Base-by-base conservation (phyloP, 2,113 vertebrate species). In the Pteropus alecto region DNA sequence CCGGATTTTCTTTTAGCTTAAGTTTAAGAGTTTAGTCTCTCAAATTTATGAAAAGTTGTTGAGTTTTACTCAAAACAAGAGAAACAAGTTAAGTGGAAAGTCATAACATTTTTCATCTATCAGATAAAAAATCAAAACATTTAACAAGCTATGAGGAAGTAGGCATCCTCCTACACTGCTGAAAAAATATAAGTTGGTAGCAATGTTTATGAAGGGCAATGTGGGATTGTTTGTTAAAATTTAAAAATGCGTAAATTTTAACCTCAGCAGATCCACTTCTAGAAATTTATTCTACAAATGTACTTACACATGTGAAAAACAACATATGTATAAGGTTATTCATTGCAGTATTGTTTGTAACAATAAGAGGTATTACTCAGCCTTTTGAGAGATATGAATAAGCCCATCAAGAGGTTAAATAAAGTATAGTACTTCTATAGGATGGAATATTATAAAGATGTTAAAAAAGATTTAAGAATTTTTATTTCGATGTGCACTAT, bases 231-330 rank as follows among this genome's bases (percentile, higher is more conserved):
- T n/a, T 86, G 83, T 87, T 58, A 84, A 95, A 89, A 81, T 43
- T 43, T 43, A 86, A 85, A 86, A 56, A 38, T 61, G 16, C 33
- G 26, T 61, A 26, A 79, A 76, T 5, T 90, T 87, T 79, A 78
- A 51, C 7, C 51, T 24, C 63, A 70, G 13, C 28, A 87, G 86
- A 82, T 51, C 35, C 18, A 76, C 38, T 56, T 51, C 70, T 83
- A 94, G 35, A 61, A 86, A 86, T 92, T 22, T 89, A 68, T 93
- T 93, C 56, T 78, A 43, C 30, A 81, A 77, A 54, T 93, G 51
- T 70, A 85, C 19, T 71, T 93, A 38, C 35, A 76, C 33, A 60
- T 77, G 56, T 68, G 70, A 77, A 93, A 94, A 97, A 86, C 26
- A 33, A 16, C 35, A 35, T 35, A 41, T 38, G 11, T 22, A 48